Conservation (phyloP, 2,888 invertebrate species). For the Dryadula phaetusa region DNA sequence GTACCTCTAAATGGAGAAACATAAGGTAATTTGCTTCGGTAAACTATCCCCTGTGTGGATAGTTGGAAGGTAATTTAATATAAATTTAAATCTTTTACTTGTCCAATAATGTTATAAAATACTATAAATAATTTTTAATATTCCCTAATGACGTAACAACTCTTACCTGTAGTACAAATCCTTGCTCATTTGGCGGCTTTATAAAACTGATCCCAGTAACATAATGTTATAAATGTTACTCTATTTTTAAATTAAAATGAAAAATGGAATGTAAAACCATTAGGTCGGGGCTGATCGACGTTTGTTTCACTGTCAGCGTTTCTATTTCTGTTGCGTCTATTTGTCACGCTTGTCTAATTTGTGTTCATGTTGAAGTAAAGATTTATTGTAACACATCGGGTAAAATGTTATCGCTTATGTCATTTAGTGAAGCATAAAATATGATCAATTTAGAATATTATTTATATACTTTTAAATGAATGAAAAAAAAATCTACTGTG, state of each 20-base stretch:
- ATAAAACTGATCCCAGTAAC: constrained; percentile 28
- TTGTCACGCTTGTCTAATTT: constrained; percentile 81
- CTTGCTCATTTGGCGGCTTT: constrained; percentile 23
- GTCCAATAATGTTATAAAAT: not conserved
- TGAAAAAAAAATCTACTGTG: not conserved
- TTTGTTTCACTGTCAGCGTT: constrained; percentile 75
- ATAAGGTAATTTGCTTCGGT: too few relatives aligned
- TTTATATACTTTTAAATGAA: not conserved
- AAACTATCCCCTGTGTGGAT: too few relatives aligned
- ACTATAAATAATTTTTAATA: not conserved
- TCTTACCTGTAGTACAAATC: not conserved
- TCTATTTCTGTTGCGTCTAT: constrained; percentile 75
- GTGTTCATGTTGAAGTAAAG: constrained; percentile 74
- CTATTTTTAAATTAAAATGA: constrained; percentile 79
- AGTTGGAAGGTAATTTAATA: too few relatives aligned
- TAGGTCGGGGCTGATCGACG: constrained; percentile 70
- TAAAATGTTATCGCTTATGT: constrained; percentile 28
- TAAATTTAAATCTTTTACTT: not conserved
- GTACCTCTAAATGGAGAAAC: too few relatives aligned
- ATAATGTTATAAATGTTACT: constrained; percentile 45
- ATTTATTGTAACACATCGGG: constrained; percentile 63
- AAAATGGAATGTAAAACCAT: constrained; percentile 76
- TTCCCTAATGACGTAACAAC: not conserved
- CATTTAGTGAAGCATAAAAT: constrained; percentile 10
- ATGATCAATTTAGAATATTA: not conserved